Evolutionary conservation across 2,888 invertebrate species (phyloP).

Genomic region (Rhopalosiphum nymphaeae): DNA sequence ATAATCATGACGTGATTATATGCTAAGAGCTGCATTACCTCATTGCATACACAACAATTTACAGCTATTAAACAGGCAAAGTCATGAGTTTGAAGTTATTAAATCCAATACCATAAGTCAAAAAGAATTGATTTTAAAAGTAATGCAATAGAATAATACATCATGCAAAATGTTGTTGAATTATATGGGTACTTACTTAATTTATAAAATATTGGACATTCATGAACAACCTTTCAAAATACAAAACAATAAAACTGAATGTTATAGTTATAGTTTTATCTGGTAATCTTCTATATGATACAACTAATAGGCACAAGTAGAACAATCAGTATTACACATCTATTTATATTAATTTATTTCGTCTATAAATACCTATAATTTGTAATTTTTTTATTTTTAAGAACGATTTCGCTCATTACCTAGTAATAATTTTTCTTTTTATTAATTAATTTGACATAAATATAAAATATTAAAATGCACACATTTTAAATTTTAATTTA

Average conservation of each 20-base stretch:
- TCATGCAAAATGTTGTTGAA: not conserved
- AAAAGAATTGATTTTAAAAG: not conserved
- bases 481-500: not conserved
- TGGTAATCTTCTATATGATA: no score
- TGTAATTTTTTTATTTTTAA: not conserved
- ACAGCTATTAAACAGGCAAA: not conserved
- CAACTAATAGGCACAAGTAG: not conserved
- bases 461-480: not conserved
- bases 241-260: not conserved
- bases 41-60: not conserved
- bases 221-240: not conserved
- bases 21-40: not conserved
- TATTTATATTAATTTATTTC: not conserved
- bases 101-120: not conserved
- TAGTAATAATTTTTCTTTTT: not conserved
- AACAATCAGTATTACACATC: not conserved
- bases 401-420: not conserved
- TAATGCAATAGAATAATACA: not conserved
- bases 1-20: not conserved
- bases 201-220: not conserved
- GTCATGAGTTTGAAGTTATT: not conserved
- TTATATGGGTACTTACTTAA: not conserved
- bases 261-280: not conserved
- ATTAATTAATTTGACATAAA: not conserved
- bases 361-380: not conserved